Conservation (phyloP, 2,113 vertebrate species). For the Petromus typicus region DNA sequence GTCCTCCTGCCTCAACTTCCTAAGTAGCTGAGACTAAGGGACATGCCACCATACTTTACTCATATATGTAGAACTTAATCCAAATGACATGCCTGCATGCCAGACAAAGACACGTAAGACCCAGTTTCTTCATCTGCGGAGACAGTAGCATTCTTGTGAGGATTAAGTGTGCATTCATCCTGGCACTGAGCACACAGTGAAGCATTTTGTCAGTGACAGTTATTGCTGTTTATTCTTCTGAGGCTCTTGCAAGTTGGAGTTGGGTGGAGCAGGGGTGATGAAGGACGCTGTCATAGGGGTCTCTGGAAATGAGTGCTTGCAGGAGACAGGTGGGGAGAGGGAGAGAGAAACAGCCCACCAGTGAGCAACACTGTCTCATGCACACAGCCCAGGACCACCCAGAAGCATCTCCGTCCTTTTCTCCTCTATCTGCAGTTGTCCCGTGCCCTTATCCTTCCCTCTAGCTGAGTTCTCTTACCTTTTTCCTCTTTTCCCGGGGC, state of each 20-base stretch:
- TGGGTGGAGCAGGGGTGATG: neutral
- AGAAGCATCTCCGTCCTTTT: too few relatives aligned
- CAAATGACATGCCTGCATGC: too few relatives aligned
- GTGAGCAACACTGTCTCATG: neutral
- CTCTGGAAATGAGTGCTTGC: neutral
- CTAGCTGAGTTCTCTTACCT: conserved; percentile 13
- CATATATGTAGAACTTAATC: neutral
- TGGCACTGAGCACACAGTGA: too few relatives aligned
- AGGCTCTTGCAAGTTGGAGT: neutral
- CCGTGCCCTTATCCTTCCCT: neutral
- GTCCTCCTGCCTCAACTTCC: neutral
- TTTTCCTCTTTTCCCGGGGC: neutral
- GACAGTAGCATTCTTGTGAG: neutral
- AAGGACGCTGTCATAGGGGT: neutral
- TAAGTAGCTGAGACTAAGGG: neutral
- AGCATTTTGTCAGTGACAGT: neutral
- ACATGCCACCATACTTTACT: neutral
- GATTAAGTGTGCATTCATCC: neutral
- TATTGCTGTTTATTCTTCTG: neutral
- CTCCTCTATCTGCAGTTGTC: neutral
- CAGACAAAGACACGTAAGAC: neutral
- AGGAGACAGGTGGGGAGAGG: neutral
- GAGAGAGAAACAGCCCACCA: neutral
- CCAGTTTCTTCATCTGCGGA: neutral
- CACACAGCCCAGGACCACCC: too few relatives aligned